These are phyloP conservation scores for Eolophus roseicapilla DNA, from an alignment of 2,113 vertebrate species.

Conservation along the genomic window DNA sequence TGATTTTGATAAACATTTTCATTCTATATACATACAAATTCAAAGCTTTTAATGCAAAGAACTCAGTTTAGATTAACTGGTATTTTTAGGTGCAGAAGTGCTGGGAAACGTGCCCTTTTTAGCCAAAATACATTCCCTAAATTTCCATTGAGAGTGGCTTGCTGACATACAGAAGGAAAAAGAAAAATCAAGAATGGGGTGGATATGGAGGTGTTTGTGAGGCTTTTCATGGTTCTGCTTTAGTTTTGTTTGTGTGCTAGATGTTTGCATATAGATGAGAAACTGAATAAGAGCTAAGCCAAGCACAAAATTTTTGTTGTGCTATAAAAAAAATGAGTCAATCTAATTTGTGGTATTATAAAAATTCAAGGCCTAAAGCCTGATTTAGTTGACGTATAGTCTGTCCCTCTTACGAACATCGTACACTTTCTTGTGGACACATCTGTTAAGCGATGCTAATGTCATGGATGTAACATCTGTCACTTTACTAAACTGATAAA, in stretches of 20 bases:
- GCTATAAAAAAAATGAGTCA: neutral
- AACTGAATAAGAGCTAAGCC: neutral
- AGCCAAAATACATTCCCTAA: neutral
- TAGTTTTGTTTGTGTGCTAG: neutral
- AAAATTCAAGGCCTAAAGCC: neutral
- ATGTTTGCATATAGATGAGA: slow-evolving; percentile 1
- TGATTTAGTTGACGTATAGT: neutral
- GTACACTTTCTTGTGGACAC: neutral
- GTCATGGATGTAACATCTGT: neutral
- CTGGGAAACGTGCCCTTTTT: neutral
- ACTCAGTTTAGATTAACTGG: neutral
- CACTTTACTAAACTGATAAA: neutral
- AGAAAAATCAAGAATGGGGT: neutral
- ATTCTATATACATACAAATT: neutral
- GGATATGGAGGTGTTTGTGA: neutral
- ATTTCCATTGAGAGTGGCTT: neutral
- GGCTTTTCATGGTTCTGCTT: neutral
- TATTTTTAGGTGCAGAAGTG: neutral
- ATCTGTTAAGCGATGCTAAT: neutral
- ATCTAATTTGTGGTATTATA: neutral
- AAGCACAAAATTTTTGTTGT: neutral
- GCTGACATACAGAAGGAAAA: neutral
- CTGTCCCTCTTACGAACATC: neutral
- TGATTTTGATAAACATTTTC: neutral
- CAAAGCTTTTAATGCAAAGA: neutral